Base-by-base conservation (phyloP, 2,797 vertebrate genomes). In the Sebastes cheni region DNA sequence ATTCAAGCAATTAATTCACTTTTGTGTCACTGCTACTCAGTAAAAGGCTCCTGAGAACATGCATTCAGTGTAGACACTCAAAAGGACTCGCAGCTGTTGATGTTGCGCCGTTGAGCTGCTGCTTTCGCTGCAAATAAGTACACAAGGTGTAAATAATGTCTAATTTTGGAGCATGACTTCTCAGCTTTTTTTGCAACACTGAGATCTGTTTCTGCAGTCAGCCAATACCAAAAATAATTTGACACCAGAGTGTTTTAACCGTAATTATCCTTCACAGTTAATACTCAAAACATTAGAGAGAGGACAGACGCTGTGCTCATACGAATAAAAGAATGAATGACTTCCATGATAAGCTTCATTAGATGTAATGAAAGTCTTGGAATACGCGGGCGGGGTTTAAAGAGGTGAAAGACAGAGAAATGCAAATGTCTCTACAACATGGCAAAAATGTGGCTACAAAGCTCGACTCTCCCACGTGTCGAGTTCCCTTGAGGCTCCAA, bases 401-500 rank as follows among this genome's bases (percentile, higher is more conserved):
- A 82, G 20, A 73, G 27, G 20, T 14, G 34, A 59, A 30, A 6
- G 67, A 74, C 20, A 42, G 4, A 13, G 50, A 27, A 69, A 79
- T 55, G 34, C 55, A 64, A 82, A 52, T 14, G 22, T 56, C 39
- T 64, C 58, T 7, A 23, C 34, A 72, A 29, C 27, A 14, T 29
- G 25, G n/a, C 12, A 62, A 13, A 36, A 84, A 79, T 59, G 62
- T 30, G 69, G 67, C 25, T 27, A 55, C 55, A 73, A 84, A 82
- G 73, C 62, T 36, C 1, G 13, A 20, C n/a, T 61, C 55, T 77
- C 72, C 72, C 58, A 20, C 12, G 20, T 22, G 29, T 58, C 23
- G 12, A 25, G 54, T 14, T 86, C 88, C 90, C 82, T 14, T 16
- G 78, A 86, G 85, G 72, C 42, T 83, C 61, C 50, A 54, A 42